Percentiles rank a stretch among this genome's conserved stretches.
Evolutionary conservation across 2,797 vertebrate species (phyloP).

Genomic region (Cirrhinus mrigala): DNA sequence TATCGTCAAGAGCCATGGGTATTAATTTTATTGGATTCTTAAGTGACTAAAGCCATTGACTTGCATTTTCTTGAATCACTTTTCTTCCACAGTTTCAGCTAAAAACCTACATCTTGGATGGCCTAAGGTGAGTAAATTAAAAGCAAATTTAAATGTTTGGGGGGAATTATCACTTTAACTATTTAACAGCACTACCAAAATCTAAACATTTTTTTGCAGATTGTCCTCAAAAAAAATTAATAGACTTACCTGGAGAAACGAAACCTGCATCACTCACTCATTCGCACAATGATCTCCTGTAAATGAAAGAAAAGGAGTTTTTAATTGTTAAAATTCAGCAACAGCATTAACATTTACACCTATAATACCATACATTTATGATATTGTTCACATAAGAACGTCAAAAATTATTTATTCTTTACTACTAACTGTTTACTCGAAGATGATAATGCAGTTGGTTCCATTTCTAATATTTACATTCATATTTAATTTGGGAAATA

Average conservation of each 20-base stretch:
- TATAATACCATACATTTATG: neutral
- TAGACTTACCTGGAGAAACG: conserved; percentile 75
- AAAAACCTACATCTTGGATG: too few species aligned
- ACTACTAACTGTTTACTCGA: neutral
- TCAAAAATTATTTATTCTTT: neutral
- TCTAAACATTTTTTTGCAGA: neutral
- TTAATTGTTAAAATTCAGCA: neutral
- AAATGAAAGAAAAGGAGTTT: conserved; percentile 41
- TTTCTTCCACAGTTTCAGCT: neutral
- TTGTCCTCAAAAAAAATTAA: too few species aligned
- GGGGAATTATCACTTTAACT: neutral
- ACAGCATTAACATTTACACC: conserved; percentile 7
- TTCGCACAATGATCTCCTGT: conserved; percentile 77
- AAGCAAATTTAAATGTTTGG: too few species aligned
- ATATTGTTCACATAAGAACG: neutral
- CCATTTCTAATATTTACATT: neutral
- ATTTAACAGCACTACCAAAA: neutral
- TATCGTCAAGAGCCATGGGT: too few species aligned
- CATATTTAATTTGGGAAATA: too few species aligned
- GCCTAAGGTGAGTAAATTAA: neutral
- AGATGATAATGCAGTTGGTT: neutral
- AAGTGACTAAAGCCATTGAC: neutral
- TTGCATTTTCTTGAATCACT: neutral
- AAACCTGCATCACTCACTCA: conserved; percentile 81
- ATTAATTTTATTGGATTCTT: neutral